Evolutionary conservation across 2,113 vertebrate genomes (phyloP), one percentile per base, ranked within the genome.

Genomic region (Tachuris rubrigastra): DNA sequence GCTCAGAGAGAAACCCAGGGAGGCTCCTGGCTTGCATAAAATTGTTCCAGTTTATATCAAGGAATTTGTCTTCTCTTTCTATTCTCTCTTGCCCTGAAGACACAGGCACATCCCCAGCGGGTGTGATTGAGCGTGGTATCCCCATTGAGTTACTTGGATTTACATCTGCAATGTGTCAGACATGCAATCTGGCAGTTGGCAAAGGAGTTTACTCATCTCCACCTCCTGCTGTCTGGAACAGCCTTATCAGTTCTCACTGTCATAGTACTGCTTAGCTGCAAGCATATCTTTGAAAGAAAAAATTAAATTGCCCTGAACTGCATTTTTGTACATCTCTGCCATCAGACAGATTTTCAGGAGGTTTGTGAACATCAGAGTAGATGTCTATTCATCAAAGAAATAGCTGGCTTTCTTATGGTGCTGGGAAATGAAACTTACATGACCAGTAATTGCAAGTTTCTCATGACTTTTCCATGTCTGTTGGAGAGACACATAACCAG

Each of bases 101-200:
- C 46, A 47, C 8, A 81, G 85, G 27, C 90, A 39, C 24, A 68
- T 81, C 47, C 66, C 66, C 66, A 82, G 56, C 0, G 12, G 47
- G 65, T 92, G 53, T 71, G 76, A 88, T 62, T 95, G 79, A 81
- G 66, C 0, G 0, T 49, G 37, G 74, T 89, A 35, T 95, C 84
- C 91, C 81, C 73, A 65, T 79, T 82, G 91, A 87, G 91, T 62
- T 76, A 66, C 80, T 93, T 87, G 80, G 66, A 66, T 95, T 95
- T 96, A 44, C 88, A 96, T 96, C 95, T 94, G 74, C 88, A 92
- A 20, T 50, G 88, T 94, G 90, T 97, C 90, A 96, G 95, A 97
- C 88, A 1, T 28, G 41, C 93, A 94, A 55, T 95, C 95, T 96
- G 95, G 76, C 80, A 89, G 76, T 92, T 94, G 90, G 94, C 86